Percentiles rank a stretch among this genome's conserved stretches.
These are phyloP conservation scores for Ciconia boyciana DNA, from an alignment of 2,113 vertebrate genomes.

Conservation along the genomic window DNA sequence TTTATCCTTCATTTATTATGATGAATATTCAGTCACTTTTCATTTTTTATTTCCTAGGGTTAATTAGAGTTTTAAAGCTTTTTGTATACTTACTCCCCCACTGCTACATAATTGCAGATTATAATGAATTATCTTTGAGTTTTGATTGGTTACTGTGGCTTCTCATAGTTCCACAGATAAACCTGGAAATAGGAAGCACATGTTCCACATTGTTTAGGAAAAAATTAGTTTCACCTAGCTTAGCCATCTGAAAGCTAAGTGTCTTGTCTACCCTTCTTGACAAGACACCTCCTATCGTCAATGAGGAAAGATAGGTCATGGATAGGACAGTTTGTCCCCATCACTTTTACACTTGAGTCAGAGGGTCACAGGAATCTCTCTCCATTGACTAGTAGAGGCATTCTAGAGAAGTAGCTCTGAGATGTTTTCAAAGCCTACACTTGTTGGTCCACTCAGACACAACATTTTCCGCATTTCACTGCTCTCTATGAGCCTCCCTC, in stretches of 20 bases:
- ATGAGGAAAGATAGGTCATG: neutral
- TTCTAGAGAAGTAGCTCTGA: neutral
- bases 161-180: neutral
- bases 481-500: neutral
- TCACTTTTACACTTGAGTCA: neutral
- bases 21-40: constrained; percentile 33
- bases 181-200: neutral
- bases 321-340: neutral
- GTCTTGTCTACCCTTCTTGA: neutral
- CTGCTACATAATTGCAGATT: neutral
- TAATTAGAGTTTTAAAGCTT: constrained; percentile 59
- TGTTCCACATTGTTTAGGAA: neutral
- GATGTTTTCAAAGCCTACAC: neutral
- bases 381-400: neutral
- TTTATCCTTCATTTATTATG: constrained; percentile 47
- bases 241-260: neutral
- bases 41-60: constrained; percentile 48
- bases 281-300: neutral
- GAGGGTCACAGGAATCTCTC: neutral
- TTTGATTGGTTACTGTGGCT: neutral
- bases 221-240: neutral
- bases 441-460: neutral
- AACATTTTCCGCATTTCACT: neutral
- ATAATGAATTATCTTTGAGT: neutral
- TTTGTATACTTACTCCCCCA: constrained; percentile 8